Percentiles rank a stretch among this genome's conserved stretches.
Conservation (phyloP, 1,140 invertebrate species). For the Pygmarrhopalites habei region DNA sequence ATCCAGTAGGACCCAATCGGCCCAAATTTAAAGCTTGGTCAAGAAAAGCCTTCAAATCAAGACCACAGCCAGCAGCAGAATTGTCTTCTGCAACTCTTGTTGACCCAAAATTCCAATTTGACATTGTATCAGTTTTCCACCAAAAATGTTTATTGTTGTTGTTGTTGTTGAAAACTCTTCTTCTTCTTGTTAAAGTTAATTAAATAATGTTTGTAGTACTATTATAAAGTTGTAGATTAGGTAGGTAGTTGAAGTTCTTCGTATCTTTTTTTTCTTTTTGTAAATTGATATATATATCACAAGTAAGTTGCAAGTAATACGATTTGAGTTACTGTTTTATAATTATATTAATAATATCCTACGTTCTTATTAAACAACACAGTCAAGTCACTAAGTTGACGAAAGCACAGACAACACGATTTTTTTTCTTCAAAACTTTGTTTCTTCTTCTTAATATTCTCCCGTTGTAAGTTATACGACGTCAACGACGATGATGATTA, state of each 20-base stretch:
- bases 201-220: neutral
- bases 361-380: slow-evolving; percentile 3
- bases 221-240: neutral
- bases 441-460: neutral
- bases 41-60: slow-evolving; percentile 31
- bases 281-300: slow-evolving; percentile 16
- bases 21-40: slow-evolving; percentile 21
- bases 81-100: slow-evolving; percentile 9
- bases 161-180: neutral
- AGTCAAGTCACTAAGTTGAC: slow-evolving; percentile 17
- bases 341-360: neutral
- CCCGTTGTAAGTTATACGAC: neutral
- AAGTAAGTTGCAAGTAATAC: slow-evolving; percentile 18
- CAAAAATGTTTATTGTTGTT: neutral
- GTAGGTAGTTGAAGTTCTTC: neutral
- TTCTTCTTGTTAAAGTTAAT: neutral
- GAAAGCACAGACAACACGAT: slow-evolving; percentile 16
- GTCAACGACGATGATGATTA: neutral
- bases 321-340: slow-evolving; percentile 7
- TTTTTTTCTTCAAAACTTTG: neutral
- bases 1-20: slow-evolving; percentile 4
- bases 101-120: slow-evolving; percentile 31
- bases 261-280: neutral
- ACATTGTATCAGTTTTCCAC: slow-evolving; percentile 16
- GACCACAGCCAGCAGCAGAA: slow-evolving; percentile 12